Percentiles rank a stretch among this genome's conserved stretches.
Evolutionary conservation across 2,888 invertebrate genomes (phyloP).

Genomic region (Athripsodes cinereus): DNA sequence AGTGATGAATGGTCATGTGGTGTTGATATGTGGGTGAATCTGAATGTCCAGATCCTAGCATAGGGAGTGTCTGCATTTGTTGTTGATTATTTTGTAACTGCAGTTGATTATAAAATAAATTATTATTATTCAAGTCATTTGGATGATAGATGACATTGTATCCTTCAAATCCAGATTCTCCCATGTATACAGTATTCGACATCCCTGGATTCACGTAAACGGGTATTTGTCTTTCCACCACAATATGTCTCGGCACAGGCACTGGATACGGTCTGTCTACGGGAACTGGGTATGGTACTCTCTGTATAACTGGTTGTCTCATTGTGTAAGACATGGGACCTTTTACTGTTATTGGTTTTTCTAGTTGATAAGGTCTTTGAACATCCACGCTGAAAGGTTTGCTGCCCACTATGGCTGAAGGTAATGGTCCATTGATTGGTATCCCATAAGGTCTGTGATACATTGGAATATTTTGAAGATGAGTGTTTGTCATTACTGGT

Average conservation of each 20-base stretch:
- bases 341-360: constrained; percentile 15
- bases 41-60: constrained; percentile 6
- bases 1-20: background rate
- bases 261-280: constrained; percentile 46
- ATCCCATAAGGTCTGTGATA: too few species aligned
- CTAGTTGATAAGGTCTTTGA: constrained; percentile 30
- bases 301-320: constrained; percentile 21
- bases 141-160: too few species aligned
- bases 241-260: constrained; percentile 34
- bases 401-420: background rate
- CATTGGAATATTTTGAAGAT: too few species aligned
- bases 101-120: too few species aligned
- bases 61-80: background rate
- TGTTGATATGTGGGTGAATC: background rate
- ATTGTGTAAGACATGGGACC: constrained; percentile 14
- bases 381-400: constrained; percentile 48
- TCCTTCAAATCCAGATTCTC: too few species aligned
- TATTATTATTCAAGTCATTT: too few species aligned
- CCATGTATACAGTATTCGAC: too few species aligned
- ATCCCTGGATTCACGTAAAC: constrained; percentile 14
- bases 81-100: background rate
- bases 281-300: constrained; percentile 38
- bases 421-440: too few species aligned
- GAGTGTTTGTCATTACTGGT: background rate
- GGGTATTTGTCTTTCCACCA: constrained; percentile 20